Evolutionary conservation across 2,113 vertebrate genomes (phyloP).

Genomic region (Myocastor coypus): DNA sequence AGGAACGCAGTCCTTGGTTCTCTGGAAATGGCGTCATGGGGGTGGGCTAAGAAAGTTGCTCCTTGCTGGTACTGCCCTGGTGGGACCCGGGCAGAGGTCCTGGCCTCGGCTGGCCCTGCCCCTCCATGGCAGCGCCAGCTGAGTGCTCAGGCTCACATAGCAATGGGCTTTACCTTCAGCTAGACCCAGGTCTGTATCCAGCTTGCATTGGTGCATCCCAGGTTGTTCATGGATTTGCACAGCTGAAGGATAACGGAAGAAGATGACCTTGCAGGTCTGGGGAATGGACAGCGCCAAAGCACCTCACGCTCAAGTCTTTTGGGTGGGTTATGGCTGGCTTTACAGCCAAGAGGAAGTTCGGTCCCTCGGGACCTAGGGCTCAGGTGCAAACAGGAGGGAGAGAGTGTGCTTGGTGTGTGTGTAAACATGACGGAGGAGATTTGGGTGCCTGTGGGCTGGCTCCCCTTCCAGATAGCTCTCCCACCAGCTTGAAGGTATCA

Average conservation of each 20-base stretch:
- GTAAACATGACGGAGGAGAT: not conserved
- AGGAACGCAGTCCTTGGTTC: not conserved
- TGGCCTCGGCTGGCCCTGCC: not conserved
- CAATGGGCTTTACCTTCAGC: not conserved
- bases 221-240: not conserved
- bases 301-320: not conserved
- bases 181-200: not conserved
- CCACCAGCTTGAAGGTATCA: not conserved
- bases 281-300: not conserved
- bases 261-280: not conserved
- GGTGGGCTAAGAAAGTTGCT: not conserved
- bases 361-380: not conserved
- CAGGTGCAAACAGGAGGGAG: not conserved
- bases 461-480: not conserved
- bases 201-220: fast-evolving
- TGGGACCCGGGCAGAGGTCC: not conserved
- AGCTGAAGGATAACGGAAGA: too few species aligned
- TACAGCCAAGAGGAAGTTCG: not conserved
- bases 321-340: not conserved
- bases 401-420: not conserved
- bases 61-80: not conserved
- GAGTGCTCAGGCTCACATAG: not conserved
- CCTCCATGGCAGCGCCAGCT: not conserved
- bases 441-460: not conserved
- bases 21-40: fast-evolving